phyloP scores from a whole-genome alignment of 2,113 vertebrate species.

The Carollia perspicillata region DNA sequence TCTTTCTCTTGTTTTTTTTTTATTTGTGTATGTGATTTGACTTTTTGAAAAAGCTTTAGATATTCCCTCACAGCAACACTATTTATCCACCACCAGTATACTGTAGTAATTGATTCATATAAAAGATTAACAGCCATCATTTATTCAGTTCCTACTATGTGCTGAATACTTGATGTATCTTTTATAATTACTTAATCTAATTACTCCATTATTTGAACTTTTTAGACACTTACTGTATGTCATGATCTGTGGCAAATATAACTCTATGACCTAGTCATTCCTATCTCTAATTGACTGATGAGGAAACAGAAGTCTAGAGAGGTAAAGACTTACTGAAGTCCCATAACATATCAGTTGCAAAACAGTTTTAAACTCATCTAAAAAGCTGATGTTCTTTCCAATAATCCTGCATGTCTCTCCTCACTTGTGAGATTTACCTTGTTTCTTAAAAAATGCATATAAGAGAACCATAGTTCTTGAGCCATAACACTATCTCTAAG shows the following conservation, averaged over 20 bases:
- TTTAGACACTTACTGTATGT: neutral
- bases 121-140: neutral
- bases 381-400: neutral
- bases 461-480: neutral
- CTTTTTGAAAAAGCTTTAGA: neutral
- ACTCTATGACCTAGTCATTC: neutral
- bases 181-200: neutral
- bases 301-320: neutral
- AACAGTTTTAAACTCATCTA: neutral
- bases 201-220: neutral
- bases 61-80: neutral
- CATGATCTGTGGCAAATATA: neutral
- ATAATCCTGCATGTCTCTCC: neutral
- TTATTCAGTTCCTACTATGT: neutral
- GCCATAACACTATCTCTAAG: neutral
- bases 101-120: neutral
- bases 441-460: neutral
- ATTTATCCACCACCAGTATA: neutral
- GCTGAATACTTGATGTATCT: neutral
- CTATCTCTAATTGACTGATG: neutral
- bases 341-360: neutral
- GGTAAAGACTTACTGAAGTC: neutral
- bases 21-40: neutral
- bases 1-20: neutral
- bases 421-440: neutral